Evolutionary conservation across 2,797 vertebrate species (phyloP), one percentile per base, ranked within the genome.

Genomic region (Intellagama lesueurii): DNA sequence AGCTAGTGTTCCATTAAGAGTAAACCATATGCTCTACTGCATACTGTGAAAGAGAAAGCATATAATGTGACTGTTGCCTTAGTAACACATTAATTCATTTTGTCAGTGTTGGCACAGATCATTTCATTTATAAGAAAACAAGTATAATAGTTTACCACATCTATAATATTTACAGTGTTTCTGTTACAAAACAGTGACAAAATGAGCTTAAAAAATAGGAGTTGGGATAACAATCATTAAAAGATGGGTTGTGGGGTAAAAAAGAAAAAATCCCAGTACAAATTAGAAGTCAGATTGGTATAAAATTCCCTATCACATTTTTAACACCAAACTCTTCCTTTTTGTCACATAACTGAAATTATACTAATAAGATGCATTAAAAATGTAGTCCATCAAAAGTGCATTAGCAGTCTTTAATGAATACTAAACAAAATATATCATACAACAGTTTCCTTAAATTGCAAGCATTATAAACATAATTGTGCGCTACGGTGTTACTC

Each of bases 41-140:
- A 98, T 98, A 97, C 97, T 98, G 97, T 97, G 97, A 98, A 98
- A 97, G 97, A 97, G 97, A 98, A 96, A 98, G 97, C 97, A 97
- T 98, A 98, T 98, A 98, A 98, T 98, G 98, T 98, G 97, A 97
- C 98, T 98, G 98, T 99, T 99, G 98, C 98, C 98, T 98, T 98
- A 98, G 98, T 98, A 98, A 98, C 98, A 98, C 97, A 97, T 98
- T 97, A 97, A 98, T 98, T 98, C 98, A 98, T 98, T 97, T 97
- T 98, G 97, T 98, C 98, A 97, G 97, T 97, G 98, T 98, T 98
- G 97, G 98, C 98, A 97, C 96, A 97, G 96, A 98, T 98, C 96
- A 98, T 98, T 97, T 98, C 97, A 98, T 97, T 98, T 98, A 97
- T 97, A 98, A 98, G 98, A 98, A 98, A 98, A 98, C 97, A 98